Evolutionary conservation across 2,888 invertebrate species (phyloP).

Genomic region (Chymomyza fuscimana): DNA sequence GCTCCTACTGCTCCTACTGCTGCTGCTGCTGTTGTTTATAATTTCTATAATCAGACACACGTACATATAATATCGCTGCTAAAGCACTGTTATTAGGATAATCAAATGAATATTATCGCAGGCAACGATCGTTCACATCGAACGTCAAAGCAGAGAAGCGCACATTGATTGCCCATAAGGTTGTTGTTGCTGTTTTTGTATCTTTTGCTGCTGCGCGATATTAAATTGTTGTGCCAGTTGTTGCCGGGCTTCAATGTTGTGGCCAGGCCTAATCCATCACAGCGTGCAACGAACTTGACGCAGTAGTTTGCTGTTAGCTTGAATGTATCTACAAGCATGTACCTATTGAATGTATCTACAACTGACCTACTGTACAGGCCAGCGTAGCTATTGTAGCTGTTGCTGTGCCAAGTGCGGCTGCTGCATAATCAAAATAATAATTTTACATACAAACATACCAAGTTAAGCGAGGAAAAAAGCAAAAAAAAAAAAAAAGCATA

Average conservation of each 20-base stretch:
- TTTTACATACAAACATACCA: conserved; percentile 69
- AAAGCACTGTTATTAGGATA: conserved; percentile 80
- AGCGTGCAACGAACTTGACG: conserved; percentile 63
- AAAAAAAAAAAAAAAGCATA: neutral
- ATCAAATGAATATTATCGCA: conserved; percentile 80
- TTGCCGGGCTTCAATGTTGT: conserved; percentile 12
- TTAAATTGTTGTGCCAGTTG: neutral
- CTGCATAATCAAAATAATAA: conserved; percentile 70
- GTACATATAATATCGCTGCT: conserved; percentile 79
- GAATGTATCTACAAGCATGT: neutral
- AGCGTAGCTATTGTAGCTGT: conserved; percentile 19
- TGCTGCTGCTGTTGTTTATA: conserved; percentile 52
- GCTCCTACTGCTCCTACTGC: neutral
- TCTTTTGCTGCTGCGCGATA: conserved; percentile 22
- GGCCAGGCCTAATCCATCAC: conserved; percentile 60
- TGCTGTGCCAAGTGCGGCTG: conserved; percentile 31
- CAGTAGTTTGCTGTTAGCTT: neutral
- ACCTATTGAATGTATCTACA: neutral
- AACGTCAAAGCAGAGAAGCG: conserved; percentile 21
- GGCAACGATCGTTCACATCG: conserved; percentile 69
- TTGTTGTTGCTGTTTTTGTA: neutral
- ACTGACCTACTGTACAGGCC: conserved; percentile 30
- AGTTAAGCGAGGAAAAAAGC: neutral
- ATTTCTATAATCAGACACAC: conserved; percentile 80
- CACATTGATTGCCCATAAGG: conserved; percentile 34